Base-by-base conservation (phyloP, 2,888 invertebrate genomes). In the Hirtodrosophila trivittata region DNA sequence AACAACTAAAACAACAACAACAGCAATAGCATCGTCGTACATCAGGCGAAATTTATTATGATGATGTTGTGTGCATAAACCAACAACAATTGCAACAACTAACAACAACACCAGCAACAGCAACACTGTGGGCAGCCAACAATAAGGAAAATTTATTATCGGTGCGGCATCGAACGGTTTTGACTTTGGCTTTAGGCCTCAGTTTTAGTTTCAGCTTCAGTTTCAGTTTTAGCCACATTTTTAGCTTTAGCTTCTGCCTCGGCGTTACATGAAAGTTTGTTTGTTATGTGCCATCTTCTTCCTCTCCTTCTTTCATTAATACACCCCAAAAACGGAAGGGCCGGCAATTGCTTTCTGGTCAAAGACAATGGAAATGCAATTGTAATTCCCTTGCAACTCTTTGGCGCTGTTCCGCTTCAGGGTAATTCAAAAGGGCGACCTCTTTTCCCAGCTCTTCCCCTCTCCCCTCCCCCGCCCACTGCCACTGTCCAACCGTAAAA, bases 1-100 rank as follows among this genome's bases (percentile, higher is more conserved):
- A 42, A 26, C 33, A 25, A 35, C 1, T 35, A 55, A 46, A 7
- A 51, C 52, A 52, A 18, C 65, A 39, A 42, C 37, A 59, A 50
- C 60, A 41, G 4, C 18, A 47, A 25, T 62, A 50, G 28, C 55
- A 60, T 43, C 63, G 63, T 57, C 70, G 67, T 77, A 78, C 77
- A 83, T 78, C 78, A 81, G 70, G 70, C 73, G 65, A 85, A 85
- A 85, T 83, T 81, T 81, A 81, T 81, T 81, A 83, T 81, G 80
- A 81, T 83, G 84, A 84, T 83, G 82, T 81, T 84, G 77, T 74
- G 78, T 84, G 78, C 69, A 81, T 77, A 72, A 77, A 45, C 38
- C 67, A 66, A 42, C 67, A 62, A 46, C 67, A 60, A 18, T 54
- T 58, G 38, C 64, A 51, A 9, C 54, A 58, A 38, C 52, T 49